Evolutionary conservation across 2,113 vertebrate genomes (phyloP), one percentile per base, ranked within the genome.

Genomic region (Alligator mississippiensis): DNA sequence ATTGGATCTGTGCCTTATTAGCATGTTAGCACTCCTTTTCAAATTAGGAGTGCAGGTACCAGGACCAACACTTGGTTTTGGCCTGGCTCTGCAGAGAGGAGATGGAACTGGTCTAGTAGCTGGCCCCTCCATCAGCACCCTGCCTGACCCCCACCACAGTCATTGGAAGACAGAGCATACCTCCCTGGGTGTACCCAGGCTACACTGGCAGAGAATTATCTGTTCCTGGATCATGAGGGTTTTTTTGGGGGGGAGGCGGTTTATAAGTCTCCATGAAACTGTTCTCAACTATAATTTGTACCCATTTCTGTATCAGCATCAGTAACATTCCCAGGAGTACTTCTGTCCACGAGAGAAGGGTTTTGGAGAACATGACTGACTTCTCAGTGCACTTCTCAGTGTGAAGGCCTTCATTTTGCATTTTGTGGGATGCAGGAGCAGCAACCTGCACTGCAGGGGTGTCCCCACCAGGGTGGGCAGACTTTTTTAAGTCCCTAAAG

Each of bases 161-260:
- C 77, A 1, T 34, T 30, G 2, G 25, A 0, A 74, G 28, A 28
- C 21, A 55, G 18, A 21, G n/a, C 13, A 22, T 5, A 22, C 11
- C 5, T 15, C 27, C 76, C 22, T 47, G 21, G 28, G 27, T 27
- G 54, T 54, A 8, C 12, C 14, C 13, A 60, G 25, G 24, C 14
- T 28, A 25, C 15, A 27, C 15, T 6, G 4, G 15, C 24, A 16
- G 34, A 62, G 60, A 54, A 62, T 62, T 28, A 1, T 24, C 57
- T 80, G 3, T 0, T 1, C 64, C 57, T 59, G 34, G 9, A 30
- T 60, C 28, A 60, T 5, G 55, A 34, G 57, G 4, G 13, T 16
- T 58, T 14, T 30, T 25, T 4, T 4, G 34, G 34, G 34, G 34
- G 34, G 34, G 34, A 34, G 34, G 34, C 34, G 34, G 34, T 34